Conservation (phyloP, 1,140 invertebrate genomes). For the Chelonus insularis region DNA sequence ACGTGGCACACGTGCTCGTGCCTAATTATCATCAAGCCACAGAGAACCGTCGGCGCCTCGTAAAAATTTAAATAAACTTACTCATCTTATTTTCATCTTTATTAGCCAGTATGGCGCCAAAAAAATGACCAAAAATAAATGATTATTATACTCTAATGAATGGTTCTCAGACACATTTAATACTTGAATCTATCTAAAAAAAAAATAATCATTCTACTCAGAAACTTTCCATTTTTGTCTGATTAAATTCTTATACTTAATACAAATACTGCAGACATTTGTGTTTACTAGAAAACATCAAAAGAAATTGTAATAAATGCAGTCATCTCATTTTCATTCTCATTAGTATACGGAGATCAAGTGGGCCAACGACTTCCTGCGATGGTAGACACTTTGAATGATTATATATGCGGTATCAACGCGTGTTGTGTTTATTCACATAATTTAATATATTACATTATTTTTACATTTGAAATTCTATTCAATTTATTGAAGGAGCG, state of each 20-base stretch:
- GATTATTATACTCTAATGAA: background rate
- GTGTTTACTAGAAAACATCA: constrained; percentile 47
- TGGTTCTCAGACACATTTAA: background rate
- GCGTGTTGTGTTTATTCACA: too few species aligned
- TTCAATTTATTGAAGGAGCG: too few species aligned
- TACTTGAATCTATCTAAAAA: background rate
- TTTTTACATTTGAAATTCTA: background rate
- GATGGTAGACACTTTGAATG: constrained; percentile 29
- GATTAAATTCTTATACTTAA: too few species aligned
- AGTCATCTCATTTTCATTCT: constrained; percentile 58
- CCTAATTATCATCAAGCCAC: constrained; percentile 34
- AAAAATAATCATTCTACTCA: background rate
- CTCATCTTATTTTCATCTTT: constrained; percentile 35
- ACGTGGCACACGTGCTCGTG: constrained; percentile 27
- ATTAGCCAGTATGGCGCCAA: constrained; percentile 28
- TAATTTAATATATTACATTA: too few species aligned
- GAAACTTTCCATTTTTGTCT: too few species aligned
- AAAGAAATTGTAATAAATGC: constrained; percentile 58
- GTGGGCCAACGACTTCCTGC: constrained; percentile 52
- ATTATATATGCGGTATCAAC: constrained; percentile 15
- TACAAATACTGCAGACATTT: too few species aligned
- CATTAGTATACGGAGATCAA: constrained; percentile 56
- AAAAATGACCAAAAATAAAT: constrained; percentile 17
- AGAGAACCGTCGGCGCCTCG: constrained; percentile 31
- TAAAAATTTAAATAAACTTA: constrained; percentile 38